Evolutionary conservation across 23 tunicate genomes (phyloP).

Genomic region (Styela plicata): DNA sequence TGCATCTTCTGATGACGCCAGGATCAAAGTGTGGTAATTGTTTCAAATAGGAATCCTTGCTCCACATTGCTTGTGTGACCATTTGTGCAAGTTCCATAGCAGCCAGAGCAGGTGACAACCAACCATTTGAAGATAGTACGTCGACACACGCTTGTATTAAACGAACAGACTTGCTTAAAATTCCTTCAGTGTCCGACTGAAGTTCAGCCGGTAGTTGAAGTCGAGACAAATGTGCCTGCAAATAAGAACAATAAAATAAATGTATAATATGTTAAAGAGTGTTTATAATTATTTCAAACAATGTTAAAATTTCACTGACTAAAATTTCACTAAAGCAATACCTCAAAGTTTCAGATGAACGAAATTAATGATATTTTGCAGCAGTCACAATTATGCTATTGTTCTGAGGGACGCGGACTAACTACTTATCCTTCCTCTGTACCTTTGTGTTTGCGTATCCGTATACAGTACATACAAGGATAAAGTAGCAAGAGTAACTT

Average conservation of each 20-base stretch:
- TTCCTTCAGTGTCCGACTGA: constrained; percentile 77
- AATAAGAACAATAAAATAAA: not conserved
- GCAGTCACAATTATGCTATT: too few species aligned
- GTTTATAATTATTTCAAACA: too few species aligned
- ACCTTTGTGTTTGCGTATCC: too few species aligned
- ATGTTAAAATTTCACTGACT: too few species aligned
- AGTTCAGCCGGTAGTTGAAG: constrained; percentile 96
- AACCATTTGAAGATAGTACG: constrained; percentile 95
- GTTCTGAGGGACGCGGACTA: too few species aligned
- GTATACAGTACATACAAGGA: too few species aligned
- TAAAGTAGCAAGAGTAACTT: too few species aligned
- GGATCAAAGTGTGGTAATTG: constrained; percentile 92
- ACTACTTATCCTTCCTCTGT: too few species aligned
- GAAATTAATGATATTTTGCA: too few species aligned
- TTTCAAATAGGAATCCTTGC: constrained; percentile 89
- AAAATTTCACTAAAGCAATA: too few species aligned
- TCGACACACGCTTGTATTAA: constrained; percentile 97
- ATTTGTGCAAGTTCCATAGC: constrained; percentile 99
- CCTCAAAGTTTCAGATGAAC: too few species aligned
- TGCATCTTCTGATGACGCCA: constrained; percentile 79
- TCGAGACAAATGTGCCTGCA: constrained; percentile 91
- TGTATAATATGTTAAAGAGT: too few species aligned
- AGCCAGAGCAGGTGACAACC: constrained; percentile 97
- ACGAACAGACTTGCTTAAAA: constrained; percentile 75
- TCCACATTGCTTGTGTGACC: constrained; percentile 99